Evolutionary conservation across 2,888 invertebrate species (phyloP), one percentile per base, ranked within the genome.

Genomic region (Thumatha senex): DNA sequence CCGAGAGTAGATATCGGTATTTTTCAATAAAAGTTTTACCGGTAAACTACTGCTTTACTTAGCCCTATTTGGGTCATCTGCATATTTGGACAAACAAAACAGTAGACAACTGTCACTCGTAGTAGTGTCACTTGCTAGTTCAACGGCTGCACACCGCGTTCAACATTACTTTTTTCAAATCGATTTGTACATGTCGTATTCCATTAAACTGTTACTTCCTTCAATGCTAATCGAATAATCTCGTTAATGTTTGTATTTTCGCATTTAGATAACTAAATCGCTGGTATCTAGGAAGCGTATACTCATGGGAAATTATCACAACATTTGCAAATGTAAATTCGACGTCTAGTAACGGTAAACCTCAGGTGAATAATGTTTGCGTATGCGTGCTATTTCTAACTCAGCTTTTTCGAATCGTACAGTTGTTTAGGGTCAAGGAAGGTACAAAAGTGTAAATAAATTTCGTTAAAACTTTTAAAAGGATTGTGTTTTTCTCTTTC

Each of bases 261-360:
- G 7, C 36, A 18, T 36, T 41, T n/a, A 30, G 30, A 45, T 45
- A 45, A 38, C 45, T 33, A 15, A 41, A 13, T 45, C 14, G 29
- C 11, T 39, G 40, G 30, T 34, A 36, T 30, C 31, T 14, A 45
- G 35, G 30, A 13, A 24, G 31, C 38, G 18, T 34, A 47, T 30
- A 47, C 48, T 54, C 54, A 39, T 39, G 51, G 40, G 52, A 52
- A 52, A 52, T 52, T 48, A 52, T 44, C 52, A 45, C 44, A 44
- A 40, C 40, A 40, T 29, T 47, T 39, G 43, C 30, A 47, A 43
- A 44, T 29, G 51, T 40, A 52, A 48, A 52, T 36, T 35, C 34
- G 40, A 40, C 40, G 43, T 36, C 48, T 43, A 34, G 33, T 36
- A 40, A 40, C 18, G 15, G 38, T 38, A 48, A 36, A 33, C 36